Base-by-base conservation (phyloP, 2,888 invertebrate genomes). In the Eristalinus sepulchralis region DNA sequence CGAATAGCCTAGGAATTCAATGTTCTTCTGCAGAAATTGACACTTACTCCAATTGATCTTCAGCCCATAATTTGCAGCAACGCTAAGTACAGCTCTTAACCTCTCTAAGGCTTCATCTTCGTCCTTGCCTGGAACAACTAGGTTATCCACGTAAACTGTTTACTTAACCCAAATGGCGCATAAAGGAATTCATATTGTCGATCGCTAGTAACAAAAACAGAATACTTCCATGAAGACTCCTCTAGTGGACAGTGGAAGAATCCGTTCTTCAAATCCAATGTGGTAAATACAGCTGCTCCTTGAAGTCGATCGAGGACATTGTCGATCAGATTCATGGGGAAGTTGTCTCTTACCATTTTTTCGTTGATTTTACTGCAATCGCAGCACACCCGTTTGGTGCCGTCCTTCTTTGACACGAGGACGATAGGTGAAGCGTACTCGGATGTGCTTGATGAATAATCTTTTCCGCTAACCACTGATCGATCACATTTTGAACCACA, bases 121-220 rank as follows among this genome's bases (percentile, higher is more conserved):
- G 27, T 27, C 27, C 27, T 27, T 27, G 55, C 8, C 55, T 55
- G 55, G 55, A 55, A 55, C 22, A 8, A 55, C 55, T 8, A 55
- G 6, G 55, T 55, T 13, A 22, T 55, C 55, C 55, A 55, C 22
- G 11, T 55, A 55, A 17, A 55, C n/a, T 55, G 55, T 17, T 20
- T 22, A 13, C 55, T 17, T 17, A 34, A 34, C 2, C 66, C 59
- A 27, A 78, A 93, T 0, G 91, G 91, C 24, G 89, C 89, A 83
- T 88, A 89, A 20, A 90, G 62, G 83, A 92, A 92, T 88, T 93
- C 91, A 88, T 88, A 92, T 59, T 91, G 92, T 20, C 91, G 91
- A 85, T 89, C 88, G 10, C 88, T 91, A 10, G 90, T 91, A 2
- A 92, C 91, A 88, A 92, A 92, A 0, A 91, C 78, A 0, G 91